These are phyloP conservation scores for Volucella bombylans DNA, from an alignment of 2,888 invertebrate genomes.

Conservation along the genomic window DNA sequence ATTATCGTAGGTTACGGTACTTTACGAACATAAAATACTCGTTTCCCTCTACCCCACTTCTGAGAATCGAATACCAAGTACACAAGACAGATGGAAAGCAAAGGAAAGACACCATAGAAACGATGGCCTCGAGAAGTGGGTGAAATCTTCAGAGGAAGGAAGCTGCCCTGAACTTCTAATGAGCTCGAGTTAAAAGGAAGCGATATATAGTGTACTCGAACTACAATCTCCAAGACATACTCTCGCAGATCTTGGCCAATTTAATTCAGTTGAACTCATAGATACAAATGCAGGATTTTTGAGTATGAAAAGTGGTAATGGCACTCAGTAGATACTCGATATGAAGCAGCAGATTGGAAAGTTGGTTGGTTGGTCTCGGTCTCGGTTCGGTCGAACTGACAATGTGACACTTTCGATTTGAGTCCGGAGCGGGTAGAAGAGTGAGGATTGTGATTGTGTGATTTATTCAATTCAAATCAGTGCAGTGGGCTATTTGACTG, in stretches of 20 bases:
- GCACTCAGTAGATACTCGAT: not conserved
- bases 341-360: constrained; percentile 8
- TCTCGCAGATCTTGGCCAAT: constrained; percentile 39
- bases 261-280: constrained; percentile 59
- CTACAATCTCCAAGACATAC: not conserved
- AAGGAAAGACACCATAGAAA: not conserved
- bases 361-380: too few relatives aligned
- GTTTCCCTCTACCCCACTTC: not conserved
- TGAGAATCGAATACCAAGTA: constrained; percentile 27
- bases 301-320: constrained; percentile 59
- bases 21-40: constrained; percentile 56
- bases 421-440: not conserved
- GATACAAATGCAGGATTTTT: constrained; percentile 16
- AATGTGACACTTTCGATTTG: constrained; percentile 71
- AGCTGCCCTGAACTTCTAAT: constrained; percentile 59
- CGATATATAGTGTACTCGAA: constrained; percentile 14
- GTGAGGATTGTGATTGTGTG: constrained; percentile 47
- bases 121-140: constrained; percentile 48
- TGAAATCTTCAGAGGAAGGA: constrained; percentile 55
- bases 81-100: constrained; percentile 13
- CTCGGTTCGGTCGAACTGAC: constrained; percentile 1
- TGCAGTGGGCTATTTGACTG: constrained; percentile 52
- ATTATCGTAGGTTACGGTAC: constrained; percentile 69
- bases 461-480: constrained; percentile 67
- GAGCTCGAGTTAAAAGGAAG: constrained; percentile 65